Evolutionary conservation across 2,888 invertebrate genomes (phyloP).

Genomic region (Micropterix aruncella): DNA sequence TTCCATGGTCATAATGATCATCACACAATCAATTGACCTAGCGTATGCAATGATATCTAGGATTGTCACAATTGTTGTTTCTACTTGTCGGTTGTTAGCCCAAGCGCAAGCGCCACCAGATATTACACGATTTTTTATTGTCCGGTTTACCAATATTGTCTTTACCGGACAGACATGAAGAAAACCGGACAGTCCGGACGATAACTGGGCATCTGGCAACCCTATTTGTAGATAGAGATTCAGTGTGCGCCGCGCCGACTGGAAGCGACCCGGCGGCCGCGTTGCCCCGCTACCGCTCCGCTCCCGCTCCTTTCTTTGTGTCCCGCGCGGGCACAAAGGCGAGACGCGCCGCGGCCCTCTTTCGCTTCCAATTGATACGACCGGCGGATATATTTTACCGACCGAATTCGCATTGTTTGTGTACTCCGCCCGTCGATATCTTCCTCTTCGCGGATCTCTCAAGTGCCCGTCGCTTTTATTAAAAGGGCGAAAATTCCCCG

Average conservation of each 20-base stretch:
- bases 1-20: too few species aligned
- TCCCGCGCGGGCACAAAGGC: background rate
- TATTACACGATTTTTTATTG: too few species aligned
- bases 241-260: conserved; percentile 2
- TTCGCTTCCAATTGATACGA: background rate
- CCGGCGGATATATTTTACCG: background rate
- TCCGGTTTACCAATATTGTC: too few species aligned
- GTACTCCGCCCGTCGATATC: background rate
- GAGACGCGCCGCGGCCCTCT: background rate
- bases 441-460: background rate
- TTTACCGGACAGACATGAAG: too few species aligned
- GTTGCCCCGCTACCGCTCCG: background rate
- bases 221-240: too few species aligned
- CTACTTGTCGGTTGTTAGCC: too few species aligned
- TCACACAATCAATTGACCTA: too few species aligned
- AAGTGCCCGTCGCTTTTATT: background rate
- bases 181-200: too few species aligned
- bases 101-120: too few species aligned
- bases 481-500: background rate
- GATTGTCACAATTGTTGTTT: too few species aligned
- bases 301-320: background rate
- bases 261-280: conserved; percentile 2
- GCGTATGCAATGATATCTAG: too few species aligned
- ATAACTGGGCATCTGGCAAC: too few species aligned
- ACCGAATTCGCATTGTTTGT: background rate